These are phyloP conservation scores for Eulithis testata DNA, from an alignment of 2,888 invertebrate species.

Conservation along the genomic window DNA sequence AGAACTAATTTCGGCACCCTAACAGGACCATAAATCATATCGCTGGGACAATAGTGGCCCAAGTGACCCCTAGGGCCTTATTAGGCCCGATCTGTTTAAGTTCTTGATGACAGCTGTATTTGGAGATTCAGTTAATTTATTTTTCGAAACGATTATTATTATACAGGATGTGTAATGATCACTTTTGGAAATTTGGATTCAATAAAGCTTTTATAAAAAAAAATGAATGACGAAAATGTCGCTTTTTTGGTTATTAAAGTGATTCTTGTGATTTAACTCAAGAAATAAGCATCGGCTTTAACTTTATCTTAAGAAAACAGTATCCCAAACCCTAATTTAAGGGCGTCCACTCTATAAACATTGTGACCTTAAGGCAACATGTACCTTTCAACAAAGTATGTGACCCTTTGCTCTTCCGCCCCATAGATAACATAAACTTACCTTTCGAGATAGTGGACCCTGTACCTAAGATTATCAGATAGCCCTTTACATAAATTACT, in stretches of 20 bases:
- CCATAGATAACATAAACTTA: conserved; percentile 36
- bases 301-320: no score
- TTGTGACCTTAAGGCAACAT: conserved; percentile 7
- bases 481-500: conserved; percentile 36
- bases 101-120: conserved; percentile 46
- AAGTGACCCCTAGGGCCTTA: conserved; percentile 39
- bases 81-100: conserved; percentile 41
- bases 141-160: neutral
- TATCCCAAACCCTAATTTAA: neutral
- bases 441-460: conserved; percentile 32
- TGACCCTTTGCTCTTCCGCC: conserved; percentile 27
- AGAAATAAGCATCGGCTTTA: no score
- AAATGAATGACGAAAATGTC: no score
- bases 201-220: no score
- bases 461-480: conserved; percentile 30
- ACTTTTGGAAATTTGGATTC: no score
- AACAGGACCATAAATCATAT: conserved; percentile 42
- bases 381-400: conserved; percentile 22
- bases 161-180: no score
- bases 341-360: conserved; percentile 4
- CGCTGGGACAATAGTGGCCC: conserved; percentile 38
- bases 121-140: conserved; percentile 40
- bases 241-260: no score
- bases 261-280: no score
- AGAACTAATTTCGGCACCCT: conserved; percentile 39